Percentiles rank a stretch among this genome's conserved stretches.
Evolutionary conservation across 2,113 vertebrate genomes (phyloP).

Genomic region (Halcyon malimbica): DNA sequence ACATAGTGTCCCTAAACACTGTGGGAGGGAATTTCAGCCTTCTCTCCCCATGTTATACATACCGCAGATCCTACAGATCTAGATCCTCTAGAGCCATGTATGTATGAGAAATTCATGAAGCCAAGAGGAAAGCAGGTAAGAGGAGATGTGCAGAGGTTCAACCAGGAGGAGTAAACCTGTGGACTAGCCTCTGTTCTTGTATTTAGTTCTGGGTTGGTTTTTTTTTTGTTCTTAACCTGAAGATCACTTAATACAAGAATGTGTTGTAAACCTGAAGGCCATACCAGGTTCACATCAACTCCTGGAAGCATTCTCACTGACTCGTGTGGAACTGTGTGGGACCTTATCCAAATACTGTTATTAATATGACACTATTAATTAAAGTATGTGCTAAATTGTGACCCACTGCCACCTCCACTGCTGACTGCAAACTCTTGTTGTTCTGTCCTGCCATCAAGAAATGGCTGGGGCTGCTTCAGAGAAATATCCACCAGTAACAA

Average conservation of each 20-base stretch:
- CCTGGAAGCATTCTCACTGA: neutral
- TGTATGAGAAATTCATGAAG: neutral
- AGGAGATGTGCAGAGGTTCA: neutral
- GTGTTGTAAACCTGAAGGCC: neutral
- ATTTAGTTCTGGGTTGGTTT: neutral
- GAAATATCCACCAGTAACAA: neutral
- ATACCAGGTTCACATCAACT: neutral
- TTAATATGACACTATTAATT: neutral
- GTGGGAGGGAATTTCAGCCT: neutral
- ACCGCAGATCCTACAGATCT: neutral
- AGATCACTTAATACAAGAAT: neutral
- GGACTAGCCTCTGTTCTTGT: neutral
- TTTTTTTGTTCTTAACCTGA: neutral
- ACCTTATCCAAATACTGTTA: neutral
- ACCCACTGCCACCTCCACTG: neutral
- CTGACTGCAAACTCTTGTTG: neutral
- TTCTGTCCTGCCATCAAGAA: neutral
- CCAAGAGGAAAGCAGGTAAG: neutral
- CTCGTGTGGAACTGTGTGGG: neutral
- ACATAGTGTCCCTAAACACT: neutral
- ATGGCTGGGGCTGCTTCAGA: neutral
- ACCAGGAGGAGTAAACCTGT: neutral
- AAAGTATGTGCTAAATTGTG: neutral
- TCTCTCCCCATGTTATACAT: fast-evolving
- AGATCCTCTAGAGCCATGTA: neutral